Evolutionary conservation across 1,140 invertebrate species (phyloP).

Genomic region (Drosophila mauritiana): DNA sequence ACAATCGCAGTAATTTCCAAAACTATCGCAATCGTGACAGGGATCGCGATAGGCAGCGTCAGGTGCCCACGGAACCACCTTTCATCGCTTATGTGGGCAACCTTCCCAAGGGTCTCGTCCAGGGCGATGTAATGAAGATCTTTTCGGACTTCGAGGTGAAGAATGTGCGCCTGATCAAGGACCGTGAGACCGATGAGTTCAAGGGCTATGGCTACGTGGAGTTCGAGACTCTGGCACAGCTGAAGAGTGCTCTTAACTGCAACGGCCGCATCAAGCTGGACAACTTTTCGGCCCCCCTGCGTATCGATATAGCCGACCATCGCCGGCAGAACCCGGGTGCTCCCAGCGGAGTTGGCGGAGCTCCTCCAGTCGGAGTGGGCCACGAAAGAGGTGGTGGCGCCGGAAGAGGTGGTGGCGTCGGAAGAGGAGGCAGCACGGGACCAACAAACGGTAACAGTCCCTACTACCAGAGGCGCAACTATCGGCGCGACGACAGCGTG

Average conservation of each 20-base stretch:
- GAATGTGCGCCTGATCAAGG: conserved; percentile 95
- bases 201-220: conserved; percentile 99
- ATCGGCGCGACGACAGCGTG: conserved; percentile 52
- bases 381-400: conserved; percentile 62
- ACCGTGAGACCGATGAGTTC: conserved; percentile 96
- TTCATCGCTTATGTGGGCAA: conserved; percentile 97
- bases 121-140: conserved; percentile 96
- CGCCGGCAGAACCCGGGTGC: conserved; percentile 83
- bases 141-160: conserved; percentile 91
- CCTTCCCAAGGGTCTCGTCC: conserved; percentile 93
- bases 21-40: conserved; percentile 53
- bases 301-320: conserved; percentile 95
- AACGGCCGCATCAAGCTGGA: conserved; percentile 91
- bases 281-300: conserved; percentile 86
- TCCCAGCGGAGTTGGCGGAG: conserved; percentile 10
- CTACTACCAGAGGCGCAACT: conserved; percentile 55
- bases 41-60: conserved; percentile 77
- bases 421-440: not conserved
- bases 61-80: conserved; percentile 93
- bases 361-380: not conserved
- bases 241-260: conserved; percentile 91
- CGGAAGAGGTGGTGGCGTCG: conserved; percentile 55
- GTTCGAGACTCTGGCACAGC: conserved; percentile 92
- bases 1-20: conserved; percentile 17
- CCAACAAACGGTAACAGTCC: conserved; percentile 1